Evolutionary conservation across 2,888 invertebrate genomes (phyloP), one percentile per base, ranked within the genome.

Genomic region (Platycheirus rosarum): DNA sequence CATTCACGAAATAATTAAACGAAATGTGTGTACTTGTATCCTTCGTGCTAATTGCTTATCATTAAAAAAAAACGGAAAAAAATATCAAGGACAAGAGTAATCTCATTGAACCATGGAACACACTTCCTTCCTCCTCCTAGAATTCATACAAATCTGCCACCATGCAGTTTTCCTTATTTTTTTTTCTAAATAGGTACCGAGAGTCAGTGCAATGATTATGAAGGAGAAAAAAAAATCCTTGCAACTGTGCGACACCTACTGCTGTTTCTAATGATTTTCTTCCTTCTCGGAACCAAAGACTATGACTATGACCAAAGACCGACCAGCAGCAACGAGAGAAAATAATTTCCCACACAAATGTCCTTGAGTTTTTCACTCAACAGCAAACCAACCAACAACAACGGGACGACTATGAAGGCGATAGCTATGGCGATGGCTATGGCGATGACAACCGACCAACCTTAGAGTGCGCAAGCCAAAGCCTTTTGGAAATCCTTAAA

Each of bases 1-100:
- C 37, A 73, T 78, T 73, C 55, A 73, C 7, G 29, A 73, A 78
- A 68, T 73, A 78, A 78, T 77, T 60, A 78, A 71, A 65, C 65
- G 48, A 57, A 48, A 48, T 69, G 29, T 57, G 44, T 46, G 37
- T 44, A 29, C 60, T 37, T 63, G 23, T 14, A 62, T 73, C 74
- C 66, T 51, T 62, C 71, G 20, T 73, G 46, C 77, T 82, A 82
- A 82, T 82, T 77, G 77, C 77, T 82, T 82, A 73, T 77, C 62
- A 77, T 82, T 76, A 70, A 53, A 46, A 63, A 29, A 55, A 11
- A 29, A 16, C 26, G 8, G 29, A 68, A 55, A 23, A 9, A 11
- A 46, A 18, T 57, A 71, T 78, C 77, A 78, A 78, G 77, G 77
- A 78, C 71, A 71, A 78, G 70, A 62, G 53, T 66, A 66, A 74